phyloP scores from a whole-genome alignment of 2,888 invertebrate genomes.

The Dorcus hopei region DNA sequence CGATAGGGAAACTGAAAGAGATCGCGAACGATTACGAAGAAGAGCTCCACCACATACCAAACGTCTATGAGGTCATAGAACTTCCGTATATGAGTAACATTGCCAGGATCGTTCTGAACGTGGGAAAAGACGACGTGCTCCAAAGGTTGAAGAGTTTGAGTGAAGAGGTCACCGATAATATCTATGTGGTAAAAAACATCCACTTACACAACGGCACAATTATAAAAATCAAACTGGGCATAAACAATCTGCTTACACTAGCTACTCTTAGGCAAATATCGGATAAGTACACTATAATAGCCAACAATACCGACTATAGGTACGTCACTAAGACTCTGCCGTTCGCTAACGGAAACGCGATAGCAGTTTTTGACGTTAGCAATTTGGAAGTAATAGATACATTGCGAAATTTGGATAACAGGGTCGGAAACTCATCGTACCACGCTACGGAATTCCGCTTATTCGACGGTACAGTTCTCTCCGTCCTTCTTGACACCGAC shows the following conservation, averaged over 20 bases:
- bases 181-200: no score
- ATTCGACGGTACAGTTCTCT: no score
- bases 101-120: neutral
- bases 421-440: neutral
- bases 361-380: constrained; percentile 2
- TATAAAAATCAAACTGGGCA: no score
- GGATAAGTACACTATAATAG: no score
- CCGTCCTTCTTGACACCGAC: no score
- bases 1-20: neutral
- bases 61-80: neutral
- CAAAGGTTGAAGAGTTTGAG: neutral
- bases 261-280: no score
- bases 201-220: no score
- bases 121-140: neutral
- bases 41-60: neutral
- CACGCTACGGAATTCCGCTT: no score
- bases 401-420: neutral
- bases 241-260: no score
- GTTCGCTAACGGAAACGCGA: no score
- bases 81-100: neutral
- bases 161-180: neutral
- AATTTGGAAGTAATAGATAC: neutral
- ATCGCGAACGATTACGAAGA: neutral
- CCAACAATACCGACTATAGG: no score
- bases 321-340: no score